phyloP scores from a whole-genome alignment of 1,140 invertebrate genomes.

The Camponotus vicinus region DNA sequence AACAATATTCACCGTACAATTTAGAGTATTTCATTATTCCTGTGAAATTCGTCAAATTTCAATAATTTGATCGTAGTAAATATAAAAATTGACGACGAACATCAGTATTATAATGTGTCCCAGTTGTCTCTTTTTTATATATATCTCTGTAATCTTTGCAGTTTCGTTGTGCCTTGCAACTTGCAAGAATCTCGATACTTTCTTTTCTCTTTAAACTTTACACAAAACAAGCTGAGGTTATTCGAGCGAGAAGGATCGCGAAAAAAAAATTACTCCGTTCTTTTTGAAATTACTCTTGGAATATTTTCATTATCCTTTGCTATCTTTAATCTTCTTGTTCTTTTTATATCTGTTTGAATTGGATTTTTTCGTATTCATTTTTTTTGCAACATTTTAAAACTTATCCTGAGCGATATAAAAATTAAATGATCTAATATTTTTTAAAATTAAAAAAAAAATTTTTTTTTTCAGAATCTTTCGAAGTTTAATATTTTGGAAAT shows the following conservation, averaged over 20 bases:
- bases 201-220: slow-evolving; percentile 15
- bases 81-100: slow-evolving; percentile 9
- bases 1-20: slow-evolving; percentile 11
- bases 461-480: not conserved
- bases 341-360: not conserved
- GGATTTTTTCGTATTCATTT: not conserved
- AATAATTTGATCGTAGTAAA: slow-evolving; percentile 22
- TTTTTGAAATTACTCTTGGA: not conserved
- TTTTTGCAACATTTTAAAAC: not conserved
- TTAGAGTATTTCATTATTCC: not conserved
- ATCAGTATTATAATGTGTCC: slow-evolving; percentile 2
- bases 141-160: not conserved
- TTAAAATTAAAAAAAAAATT: not conserved
- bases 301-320: slow-evolving; percentile 8
- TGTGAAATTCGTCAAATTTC: slow-evolving; percentile 18
- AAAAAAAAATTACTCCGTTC: slow-evolving; percentile 7
- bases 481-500: not conserved
- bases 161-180: not conserved
- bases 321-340: not conserved
- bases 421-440: not conserved
- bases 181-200: not conserved
- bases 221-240: not conserved
- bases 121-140: slow-evolving; percentile 21
- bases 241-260: not conserved
- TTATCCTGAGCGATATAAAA: not conserved